These are phyloP conservation scores for Denticeps clupeoides DNA, from an alignment of 2,797 vertebrate genomes.

Conservation along the genomic window DNA sequence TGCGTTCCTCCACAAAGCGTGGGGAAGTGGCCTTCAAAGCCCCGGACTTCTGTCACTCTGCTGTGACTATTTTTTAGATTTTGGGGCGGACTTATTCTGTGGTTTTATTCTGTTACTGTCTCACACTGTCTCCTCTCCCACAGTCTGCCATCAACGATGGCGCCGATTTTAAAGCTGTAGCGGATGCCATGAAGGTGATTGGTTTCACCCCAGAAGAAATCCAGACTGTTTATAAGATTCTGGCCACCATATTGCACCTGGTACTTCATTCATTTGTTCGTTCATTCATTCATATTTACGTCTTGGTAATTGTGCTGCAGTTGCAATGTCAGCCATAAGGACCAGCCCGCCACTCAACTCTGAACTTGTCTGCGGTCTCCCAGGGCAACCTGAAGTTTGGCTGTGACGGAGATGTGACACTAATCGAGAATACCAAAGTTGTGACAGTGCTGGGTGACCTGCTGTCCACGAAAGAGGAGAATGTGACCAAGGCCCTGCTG, in stretches of 20 bases:
- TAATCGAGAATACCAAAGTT: conserved; percentile 77
- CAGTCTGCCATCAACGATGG: conserved; percentile 83
- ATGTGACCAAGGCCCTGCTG: conserved; percentile 85
- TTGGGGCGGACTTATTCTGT: too few species aligned
- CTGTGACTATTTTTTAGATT: neutral
- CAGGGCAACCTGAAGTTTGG: conserved; percentile 87
- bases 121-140: neutral
- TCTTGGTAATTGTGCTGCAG: too few species aligned
- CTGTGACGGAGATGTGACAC: conserved; percentile 76
- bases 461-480: conserved; percentile 76
- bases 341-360: neutral
- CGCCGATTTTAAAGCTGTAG: conserved; percentile 85
- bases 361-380: neutral
- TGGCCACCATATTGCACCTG: conserved; percentile 90
- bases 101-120: too few species aligned
- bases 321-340: too few species aligned
- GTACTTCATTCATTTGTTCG: conserved; percentile 40
- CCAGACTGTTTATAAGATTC: conserved; percentile 88
- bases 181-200: conserved; percentile 95
- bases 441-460: conserved; percentile 72
- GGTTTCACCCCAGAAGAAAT: conserved; percentile 90
- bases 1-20: too few species aligned
- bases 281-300: neutral
- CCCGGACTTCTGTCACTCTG: too few species aligned
- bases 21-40: too few species aligned